phyloP scores from a whole-genome alignment of 2,113 vertebrate genomes.

The Cygnus atratus region DNA sequence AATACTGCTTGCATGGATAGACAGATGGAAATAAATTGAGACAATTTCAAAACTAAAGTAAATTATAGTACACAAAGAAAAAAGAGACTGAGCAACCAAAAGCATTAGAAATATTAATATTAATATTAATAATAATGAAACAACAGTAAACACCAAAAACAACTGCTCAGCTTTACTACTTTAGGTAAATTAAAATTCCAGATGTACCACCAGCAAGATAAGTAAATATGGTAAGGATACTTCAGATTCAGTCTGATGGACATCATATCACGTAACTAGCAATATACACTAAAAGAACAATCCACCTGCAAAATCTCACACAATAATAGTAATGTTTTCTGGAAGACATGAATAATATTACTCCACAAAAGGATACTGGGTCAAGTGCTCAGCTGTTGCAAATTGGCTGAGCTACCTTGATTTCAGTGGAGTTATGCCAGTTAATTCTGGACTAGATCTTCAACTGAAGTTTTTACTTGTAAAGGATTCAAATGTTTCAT shows the following conservation, averaged over 20 bases:
- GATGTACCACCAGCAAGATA: neutral
- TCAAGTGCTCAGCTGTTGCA: neutral
- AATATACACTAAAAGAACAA: neutral
- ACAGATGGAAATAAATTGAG: neutral
- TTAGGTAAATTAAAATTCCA: neutral
- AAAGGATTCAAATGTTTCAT: neutral
- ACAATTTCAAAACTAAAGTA: neutral
- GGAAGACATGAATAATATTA: neutral
- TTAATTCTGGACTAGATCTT: constrained; percentile 10
- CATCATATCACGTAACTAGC: neutral
- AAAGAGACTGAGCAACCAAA: neutral
- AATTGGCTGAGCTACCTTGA: neutral
- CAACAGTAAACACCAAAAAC: neutral
- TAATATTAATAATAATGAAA: neutral
- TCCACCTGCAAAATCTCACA: neutral
- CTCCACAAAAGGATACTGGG: neutral
- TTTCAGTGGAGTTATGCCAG: neutral
- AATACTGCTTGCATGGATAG: neutral
- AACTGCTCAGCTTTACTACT: neutral
- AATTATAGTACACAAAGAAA: neutral
- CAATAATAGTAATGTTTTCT: neutral
- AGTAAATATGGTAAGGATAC: neutral
- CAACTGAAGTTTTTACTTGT: neutral
- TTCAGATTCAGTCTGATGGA: neutral
- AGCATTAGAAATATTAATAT: neutral